These are phyloP conservation scores for Bedellia somnulentella DNA, from an alignment of 2,888 invertebrate genomes.

Conservation along the genomic window DNA sequence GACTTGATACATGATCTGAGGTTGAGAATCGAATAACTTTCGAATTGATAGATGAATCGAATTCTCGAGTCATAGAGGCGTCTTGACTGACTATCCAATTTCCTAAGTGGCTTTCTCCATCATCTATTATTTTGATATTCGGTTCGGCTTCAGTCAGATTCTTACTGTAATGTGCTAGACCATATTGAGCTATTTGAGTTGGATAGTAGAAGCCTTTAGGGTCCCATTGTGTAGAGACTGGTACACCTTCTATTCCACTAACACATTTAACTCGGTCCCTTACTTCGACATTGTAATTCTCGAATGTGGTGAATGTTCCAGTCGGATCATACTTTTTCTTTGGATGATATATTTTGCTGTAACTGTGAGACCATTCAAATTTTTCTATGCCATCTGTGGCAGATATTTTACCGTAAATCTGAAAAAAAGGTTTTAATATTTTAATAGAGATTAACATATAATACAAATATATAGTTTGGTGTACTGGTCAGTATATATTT, in stretches of 20 bases:
- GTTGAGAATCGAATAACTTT: constrained; percentile 74
- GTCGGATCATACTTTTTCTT: constrained; percentile 86
- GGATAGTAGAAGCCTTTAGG: constrained; percentile 95
- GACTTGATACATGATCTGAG: constrained; percentile 67
- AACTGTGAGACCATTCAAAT: constrained; percentile 95
- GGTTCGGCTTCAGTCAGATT: constrained; percentile 86
- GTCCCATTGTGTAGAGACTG: constrained; percentile 97
- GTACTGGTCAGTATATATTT: too few species aligned
- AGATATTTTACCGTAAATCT: constrained; percentile 85
- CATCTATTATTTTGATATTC: constrained; percentile 69
- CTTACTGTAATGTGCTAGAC: constrained; percentile 95
- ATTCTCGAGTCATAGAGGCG: constrained; percentile 65
- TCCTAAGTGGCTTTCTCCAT: constrained; percentile 68
- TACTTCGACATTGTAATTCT: constrained; percentile 96
- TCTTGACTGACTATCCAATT: constrained; percentile 77
- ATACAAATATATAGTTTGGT: background rate
- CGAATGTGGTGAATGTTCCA: constrained; percentile 95
- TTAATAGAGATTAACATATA: background rate
- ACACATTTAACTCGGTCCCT: constrained; percentile 95
- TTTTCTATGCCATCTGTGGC: constrained; percentile 72
- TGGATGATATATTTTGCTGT: constrained; percentile 87
- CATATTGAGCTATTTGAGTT: constrained; percentile 98
- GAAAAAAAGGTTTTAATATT: constrained; percentile 8
- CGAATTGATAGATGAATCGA: constrained; percentile 59
- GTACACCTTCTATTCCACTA: constrained; percentile 90